Evolutionary conservation across 2,797 vertebrate species (phyloP).

Genomic region (Acanthurus tractus): DNA sequence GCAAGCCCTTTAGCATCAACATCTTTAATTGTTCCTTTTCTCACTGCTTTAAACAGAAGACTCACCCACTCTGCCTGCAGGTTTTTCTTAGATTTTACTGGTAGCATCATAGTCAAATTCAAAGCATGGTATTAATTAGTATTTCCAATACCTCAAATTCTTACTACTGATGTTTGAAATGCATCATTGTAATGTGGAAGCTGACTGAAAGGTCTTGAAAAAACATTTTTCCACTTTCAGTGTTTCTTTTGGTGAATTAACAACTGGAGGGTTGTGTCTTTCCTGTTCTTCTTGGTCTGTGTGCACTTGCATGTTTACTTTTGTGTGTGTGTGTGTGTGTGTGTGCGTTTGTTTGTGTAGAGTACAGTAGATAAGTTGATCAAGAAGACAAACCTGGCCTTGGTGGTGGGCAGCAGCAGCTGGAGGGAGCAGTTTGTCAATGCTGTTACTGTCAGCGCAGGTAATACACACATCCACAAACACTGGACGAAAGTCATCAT

Average conservation of each 20-base stretch:
- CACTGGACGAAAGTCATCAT: neutral
- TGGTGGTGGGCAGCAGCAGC: conserved; percentile 92
- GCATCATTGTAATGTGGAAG: neutral
- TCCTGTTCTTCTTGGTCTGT: conserved; percentile 48
- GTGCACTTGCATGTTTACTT: conserved; percentile 42
- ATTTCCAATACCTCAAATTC: neutral
- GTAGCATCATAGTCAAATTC: conserved; percentile 22
- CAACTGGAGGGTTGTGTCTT: conserved; percentile 58
- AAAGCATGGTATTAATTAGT: conserved; percentile 40
- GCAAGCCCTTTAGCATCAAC: conserved; percentile 44
- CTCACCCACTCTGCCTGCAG: conserved; percentile 7
- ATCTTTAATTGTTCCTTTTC: conserved; percentile 32
- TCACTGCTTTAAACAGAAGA: conserved; percentile 29
- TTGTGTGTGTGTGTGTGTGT: conserved; percentile 33
- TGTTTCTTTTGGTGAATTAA: conserved; percentile 36
- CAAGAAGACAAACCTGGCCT: conserved; percentile 91
- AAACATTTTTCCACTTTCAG: conserved; percentile 34
- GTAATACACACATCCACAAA: conserved; percentile 66
- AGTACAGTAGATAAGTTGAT: conserved; percentile 91
- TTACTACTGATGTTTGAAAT: conserved; percentile 5
- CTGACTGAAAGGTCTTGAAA: conserved; percentile 33
- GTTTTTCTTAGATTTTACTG: conserved; percentile 41
- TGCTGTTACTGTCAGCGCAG: conserved; percentile 90
- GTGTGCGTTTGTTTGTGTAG: conserved; percentile 62
- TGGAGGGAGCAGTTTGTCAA: conserved; percentile 92